A percentile compares a stretch with the other conserved stretches of the same genome.
Evolutionary conservation across 1,140 invertebrate species (phyloP).

Genomic region (Hydropsyche tenuis): DNA sequence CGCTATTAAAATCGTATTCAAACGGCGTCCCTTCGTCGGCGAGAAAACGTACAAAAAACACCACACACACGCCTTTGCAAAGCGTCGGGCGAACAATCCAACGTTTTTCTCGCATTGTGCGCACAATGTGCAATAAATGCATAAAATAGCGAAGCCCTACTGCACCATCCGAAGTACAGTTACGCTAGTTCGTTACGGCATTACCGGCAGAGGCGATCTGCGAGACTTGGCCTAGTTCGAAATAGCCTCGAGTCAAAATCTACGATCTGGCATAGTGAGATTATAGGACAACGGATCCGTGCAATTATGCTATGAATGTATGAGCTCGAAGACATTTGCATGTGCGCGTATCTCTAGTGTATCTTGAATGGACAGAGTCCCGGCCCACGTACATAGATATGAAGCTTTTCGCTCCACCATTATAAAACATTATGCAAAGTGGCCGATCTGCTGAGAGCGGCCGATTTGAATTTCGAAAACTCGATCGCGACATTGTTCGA

Average conservation of each 20-base stretch:
- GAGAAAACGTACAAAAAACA: too few relatives aligned
- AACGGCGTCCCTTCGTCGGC: too few relatives aligned
- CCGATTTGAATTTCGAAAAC: background rate
- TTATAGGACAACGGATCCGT: conserved; percentile 48
- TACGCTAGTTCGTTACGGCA: background rate
- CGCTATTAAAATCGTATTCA: too few relatives aligned
- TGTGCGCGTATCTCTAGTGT: background rate
- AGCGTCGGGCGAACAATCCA: too few relatives aligned
- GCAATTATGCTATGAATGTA: conserved; percentile 47
- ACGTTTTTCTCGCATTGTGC: too few relatives aligned
- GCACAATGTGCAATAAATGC: too few relatives aligned
- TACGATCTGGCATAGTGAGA: conserved; percentile 46
- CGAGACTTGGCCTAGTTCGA: conserved; percentile 45
- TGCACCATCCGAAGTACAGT: background rate
- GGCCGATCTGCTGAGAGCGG: too few relatives aligned
- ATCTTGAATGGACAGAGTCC: too few relatives aligned
- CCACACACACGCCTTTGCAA: too few relatives aligned
- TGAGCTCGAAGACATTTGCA: background rate
- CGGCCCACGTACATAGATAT: background rate
- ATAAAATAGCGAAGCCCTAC: too few relatives aligned
- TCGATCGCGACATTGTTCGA: too few relatives aligned
- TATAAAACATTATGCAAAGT: background rate
- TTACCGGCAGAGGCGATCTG: conserved; percentile 18
- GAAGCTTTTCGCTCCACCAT: background rate
- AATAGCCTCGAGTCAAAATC: conserved; percentile 49